Percentiles rank a stretch among this genome's conserved stretches.
These are phyloP conservation scores for Drosophila nigricruria DNA, from an alignment of 2,888 invertebrate genomes.

Conservation along the genomic window DNA sequence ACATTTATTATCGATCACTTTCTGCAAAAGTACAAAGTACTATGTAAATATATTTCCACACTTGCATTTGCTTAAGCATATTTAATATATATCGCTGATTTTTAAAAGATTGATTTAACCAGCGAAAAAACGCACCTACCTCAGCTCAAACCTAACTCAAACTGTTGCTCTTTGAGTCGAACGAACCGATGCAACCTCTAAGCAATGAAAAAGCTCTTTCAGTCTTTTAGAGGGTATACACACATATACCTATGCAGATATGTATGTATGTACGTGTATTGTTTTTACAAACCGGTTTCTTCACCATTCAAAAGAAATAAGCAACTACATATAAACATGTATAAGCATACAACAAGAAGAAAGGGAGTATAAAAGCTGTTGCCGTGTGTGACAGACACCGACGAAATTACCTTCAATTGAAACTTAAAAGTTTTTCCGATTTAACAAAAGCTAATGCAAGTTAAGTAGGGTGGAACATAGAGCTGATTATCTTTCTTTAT, in stretches of 20 bases:
- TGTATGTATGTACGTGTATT: slow-evolving; percentile 5
- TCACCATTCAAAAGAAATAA: slow-evolving; percentile 37
- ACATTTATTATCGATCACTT: neutral
- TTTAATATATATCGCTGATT: slow-evolving; percentile 3
- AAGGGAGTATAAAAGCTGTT: slow-evolving; percentile 5
- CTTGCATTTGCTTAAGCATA: neutral
- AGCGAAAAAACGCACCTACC: slow-evolving; percentile 33
- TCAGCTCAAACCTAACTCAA: slow-evolving; percentile 38
- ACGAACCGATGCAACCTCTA: slow-evolving; percentile 28
- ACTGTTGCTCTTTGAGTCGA: slow-evolving; percentile 34
- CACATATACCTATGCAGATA: neutral
- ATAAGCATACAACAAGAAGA: neutral
- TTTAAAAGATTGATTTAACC: neutral
- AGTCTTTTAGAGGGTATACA: slow-evolving; percentile 23
- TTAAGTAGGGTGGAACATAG: slow-evolving; percentile 6
- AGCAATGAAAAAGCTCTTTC: slow-evolving; percentile 48
- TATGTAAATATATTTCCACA: slow-evolving; percentile 6
- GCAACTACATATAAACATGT: slow-evolving; percentile 4
- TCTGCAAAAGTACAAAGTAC: neutral
- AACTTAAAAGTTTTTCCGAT: neutral
- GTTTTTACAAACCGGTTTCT: slow-evolving; percentile 52
- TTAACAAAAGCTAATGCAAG: neutral
- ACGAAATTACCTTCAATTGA: slow-evolving; percentile 7
- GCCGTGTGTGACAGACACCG: neutral
- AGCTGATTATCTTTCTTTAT: neutral